These are phyloP conservation scores for Hipposideros armiger DNA, from an alignment of 2,113 vertebrate species.

Conservation along the genomic window DNA sequence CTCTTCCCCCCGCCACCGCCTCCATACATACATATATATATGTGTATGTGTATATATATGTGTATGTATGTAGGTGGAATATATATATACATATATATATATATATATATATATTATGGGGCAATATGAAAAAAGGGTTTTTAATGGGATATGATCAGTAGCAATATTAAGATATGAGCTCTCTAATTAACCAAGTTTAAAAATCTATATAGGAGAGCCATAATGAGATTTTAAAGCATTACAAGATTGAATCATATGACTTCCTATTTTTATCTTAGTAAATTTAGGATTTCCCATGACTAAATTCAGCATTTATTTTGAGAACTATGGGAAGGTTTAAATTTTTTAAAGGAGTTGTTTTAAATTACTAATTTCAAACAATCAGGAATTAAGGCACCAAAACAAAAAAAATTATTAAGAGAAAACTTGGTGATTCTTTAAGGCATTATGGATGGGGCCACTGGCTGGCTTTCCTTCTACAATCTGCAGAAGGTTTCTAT, in stretches of 20 bases:
- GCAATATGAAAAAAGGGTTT: background rate
- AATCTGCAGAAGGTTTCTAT: background rate
- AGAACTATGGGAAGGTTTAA: background rate
- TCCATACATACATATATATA: background rate
- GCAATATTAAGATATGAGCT: background rate
- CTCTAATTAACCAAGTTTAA: background rate
- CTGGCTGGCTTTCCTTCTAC: background rate
- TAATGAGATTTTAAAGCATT: background rate
- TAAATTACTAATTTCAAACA: background rate
- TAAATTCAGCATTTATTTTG: background rate
- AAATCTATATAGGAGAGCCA: background rate
- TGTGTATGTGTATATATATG: too few relatives aligned
- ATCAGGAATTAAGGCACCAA: background rate
- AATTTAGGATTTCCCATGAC: background rate
- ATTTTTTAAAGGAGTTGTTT: background rate
- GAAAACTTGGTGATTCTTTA: background rate
- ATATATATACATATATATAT: too few relatives aligned
- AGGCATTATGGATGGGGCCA: rapidly evolving
- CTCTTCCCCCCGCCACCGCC: too few relatives aligned
- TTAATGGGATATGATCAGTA: background rate
- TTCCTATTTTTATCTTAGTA: background rate
- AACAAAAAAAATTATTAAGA: background rate
- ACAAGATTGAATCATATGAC: background rate
- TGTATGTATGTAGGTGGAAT: too few relatives aligned
- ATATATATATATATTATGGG: too few relatives aligned